phyloP scores from a whole-genome alignment of 2,888 invertebrate genomes.

The Nomada lathburiana region DNA sequence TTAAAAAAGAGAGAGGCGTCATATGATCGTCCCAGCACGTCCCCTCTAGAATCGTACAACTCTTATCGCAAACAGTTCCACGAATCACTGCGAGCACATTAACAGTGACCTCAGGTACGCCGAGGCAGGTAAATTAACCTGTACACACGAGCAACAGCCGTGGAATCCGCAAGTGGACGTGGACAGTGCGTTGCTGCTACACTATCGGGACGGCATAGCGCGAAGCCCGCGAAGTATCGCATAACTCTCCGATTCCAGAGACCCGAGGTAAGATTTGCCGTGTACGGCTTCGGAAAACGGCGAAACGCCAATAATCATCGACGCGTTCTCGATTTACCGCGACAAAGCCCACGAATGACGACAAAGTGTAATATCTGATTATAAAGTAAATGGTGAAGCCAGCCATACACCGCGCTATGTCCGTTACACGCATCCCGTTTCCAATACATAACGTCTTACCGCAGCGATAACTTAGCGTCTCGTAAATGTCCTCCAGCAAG shows the following conservation, averaged over 20 bases:
- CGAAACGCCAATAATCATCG: constrained; percentile 59
- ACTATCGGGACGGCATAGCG: constrained; percentile 18
- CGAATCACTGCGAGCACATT: too few species aligned
- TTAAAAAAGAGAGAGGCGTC: too few species aligned
- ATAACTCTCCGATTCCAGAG: constrained; percentile 68
- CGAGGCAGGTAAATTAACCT: not conserved
- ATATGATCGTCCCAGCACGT: too few species aligned
- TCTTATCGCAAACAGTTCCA: too few species aligned
- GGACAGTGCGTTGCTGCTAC: not conserved
- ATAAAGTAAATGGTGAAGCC: not conserved
- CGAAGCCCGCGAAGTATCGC: constrained; percentile 71
- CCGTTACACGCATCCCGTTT: not conserved
- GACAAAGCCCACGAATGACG: not conserved
- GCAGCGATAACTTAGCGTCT: constrained; percentile 87
- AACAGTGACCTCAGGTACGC: too few species aligned
- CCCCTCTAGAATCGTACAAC: too few species aligned
- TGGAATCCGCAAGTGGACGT: constrained; percentile 14
- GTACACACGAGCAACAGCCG: not conserved
- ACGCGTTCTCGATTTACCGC: constrained; percentile 31
- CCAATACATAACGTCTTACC: constrained; percentile 84
- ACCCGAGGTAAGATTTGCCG: constrained; percentile 52
- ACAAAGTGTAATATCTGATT: not conserved
- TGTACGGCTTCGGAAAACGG: constrained; percentile 67
- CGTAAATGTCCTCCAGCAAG: constrained; percentile 90
- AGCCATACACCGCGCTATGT: not conserved